Evolutionary conservation across 2,888 invertebrate species (phyloP).

Genomic region (Perizoma affinitatum): DNA sequence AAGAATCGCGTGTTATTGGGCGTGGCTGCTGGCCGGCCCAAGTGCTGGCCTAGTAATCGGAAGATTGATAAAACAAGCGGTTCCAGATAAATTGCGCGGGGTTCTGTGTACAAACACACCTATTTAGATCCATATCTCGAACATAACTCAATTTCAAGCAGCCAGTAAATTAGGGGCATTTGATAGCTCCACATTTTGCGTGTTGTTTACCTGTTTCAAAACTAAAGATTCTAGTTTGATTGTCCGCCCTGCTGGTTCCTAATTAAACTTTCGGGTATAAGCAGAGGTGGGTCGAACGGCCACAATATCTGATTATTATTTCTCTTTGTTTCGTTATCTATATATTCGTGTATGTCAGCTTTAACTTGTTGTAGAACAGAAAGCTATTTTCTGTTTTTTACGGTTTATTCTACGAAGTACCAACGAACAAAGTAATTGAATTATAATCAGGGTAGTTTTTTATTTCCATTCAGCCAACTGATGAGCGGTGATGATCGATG

Average conservation of each 20-base stretch:
- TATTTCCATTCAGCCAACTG: too few species aligned
- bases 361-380: slow-evolving; percentile 17
- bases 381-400: slow-evolving; percentile 17
- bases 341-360: slow-evolving; percentile 23
- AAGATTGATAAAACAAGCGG: slow-evolving; percentile 62
- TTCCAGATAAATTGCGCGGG: slow-evolving; percentile 46
- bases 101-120: slow-evolving; percentile 49
- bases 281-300: slow-evolving; percentile 26
- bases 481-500: too few species aligned
- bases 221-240: slow-evolving; percentile 34
- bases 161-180: slow-evolving; percentile 30
- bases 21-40: slow-evolving; percentile 42
- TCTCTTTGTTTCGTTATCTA: slow-evolving; percentile 30
- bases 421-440: slow-evolving; percentile 1
- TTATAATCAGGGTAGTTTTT: too few species aligned
- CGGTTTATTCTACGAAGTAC: slow-evolving; percentile 9
- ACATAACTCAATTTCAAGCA: slow-evolving; percentile 47
- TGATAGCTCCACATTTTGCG: slow-evolving; percentile 23
- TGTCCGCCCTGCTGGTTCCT: slow-evolving; percentile 23
- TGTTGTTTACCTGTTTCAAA: slow-evolving; percentile 23
- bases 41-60: slow-evolving; percentile 53
- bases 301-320: slow-evolving; percentile 34
- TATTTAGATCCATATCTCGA: slow-evolving; percentile 49
- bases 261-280: slow-evolving; percentile 38
- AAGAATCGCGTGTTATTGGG: slow-evolving; percentile 53